phyloP scores from a whole-genome alignment of 2,113 vertebrate species.

The Callionymus lyra region DNA sequence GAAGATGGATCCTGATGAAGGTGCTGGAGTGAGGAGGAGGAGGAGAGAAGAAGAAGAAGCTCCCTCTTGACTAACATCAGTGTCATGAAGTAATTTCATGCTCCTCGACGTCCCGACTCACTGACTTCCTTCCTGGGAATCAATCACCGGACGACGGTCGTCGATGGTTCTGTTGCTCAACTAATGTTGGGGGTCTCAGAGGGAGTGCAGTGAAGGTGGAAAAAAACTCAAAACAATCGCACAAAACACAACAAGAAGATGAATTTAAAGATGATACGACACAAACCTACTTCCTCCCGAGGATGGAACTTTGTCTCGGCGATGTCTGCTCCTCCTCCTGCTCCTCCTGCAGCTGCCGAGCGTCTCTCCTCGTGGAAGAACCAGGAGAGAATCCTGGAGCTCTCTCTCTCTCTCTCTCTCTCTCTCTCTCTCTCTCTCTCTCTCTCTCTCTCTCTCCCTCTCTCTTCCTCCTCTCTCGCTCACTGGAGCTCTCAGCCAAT shows the following conservation, averaged over 20 bases:
- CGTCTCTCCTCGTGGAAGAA: constrained; percentile 14
- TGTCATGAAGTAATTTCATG: constrained; percentile 35
- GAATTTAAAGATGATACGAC: no score
- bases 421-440: no score
- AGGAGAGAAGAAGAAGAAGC: constrained; percentile 1
- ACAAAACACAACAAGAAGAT: no score
- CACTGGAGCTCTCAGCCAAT: constrained; percentile 41
- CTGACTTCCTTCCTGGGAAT: constrained; percentile 12
- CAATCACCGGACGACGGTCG: constrained; percentile 8
- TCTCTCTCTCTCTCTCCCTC: no score
- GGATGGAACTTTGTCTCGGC: constrained; percentile 43
- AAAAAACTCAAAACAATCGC: no score
- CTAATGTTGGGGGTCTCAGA: no score
- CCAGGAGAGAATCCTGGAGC: constrained; percentile 25
- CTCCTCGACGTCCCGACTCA: constrained; percentile 14
- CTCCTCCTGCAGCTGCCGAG: constrained; percentile 16
- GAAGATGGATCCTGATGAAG: constrained; percentile 6
- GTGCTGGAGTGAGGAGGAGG: neutral
- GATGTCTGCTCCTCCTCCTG: neutral
- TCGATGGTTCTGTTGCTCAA: no score
- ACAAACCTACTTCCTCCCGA: constrained; percentile 28
- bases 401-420: constrained; percentile 1
- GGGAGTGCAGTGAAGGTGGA: no score
- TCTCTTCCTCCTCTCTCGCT: no score
- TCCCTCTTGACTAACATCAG: constrained; percentile 6